Conservation (phyloP, 1,140 invertebrate genomes). For the Lordiphosa collinella region DNA sequence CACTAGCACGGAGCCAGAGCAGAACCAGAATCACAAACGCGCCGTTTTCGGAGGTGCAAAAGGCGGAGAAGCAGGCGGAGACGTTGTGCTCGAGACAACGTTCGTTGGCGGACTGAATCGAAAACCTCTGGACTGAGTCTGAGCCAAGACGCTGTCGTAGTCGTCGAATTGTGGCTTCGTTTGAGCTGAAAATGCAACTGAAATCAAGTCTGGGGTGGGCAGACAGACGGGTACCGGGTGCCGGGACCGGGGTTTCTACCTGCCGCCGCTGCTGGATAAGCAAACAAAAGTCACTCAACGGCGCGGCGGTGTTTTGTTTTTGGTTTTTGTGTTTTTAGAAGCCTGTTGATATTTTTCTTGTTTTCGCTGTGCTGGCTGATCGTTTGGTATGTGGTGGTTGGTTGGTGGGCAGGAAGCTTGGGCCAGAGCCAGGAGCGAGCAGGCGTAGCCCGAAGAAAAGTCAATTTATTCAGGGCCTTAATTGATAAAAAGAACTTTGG, state of each 20-base stretch:
- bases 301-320: neutral
- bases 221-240: neutral
- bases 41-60: constrained; percentile 5
- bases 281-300: constrained; percentile 7
- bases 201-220: constrained; percentile 16
- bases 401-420: constrained; percentile 8
- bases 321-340: constrained; percentile 14
- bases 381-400: constrained; percentile 21
- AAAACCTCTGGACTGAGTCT: constrained; percentile 26
- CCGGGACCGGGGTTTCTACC: neutral
- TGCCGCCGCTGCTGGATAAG: neutral
- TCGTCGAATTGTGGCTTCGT: constrained; percentile 13
- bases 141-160: constrained; percentile 38
- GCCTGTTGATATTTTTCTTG: constrained; percentile 57
- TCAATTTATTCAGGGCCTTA: too few relatives aligned
- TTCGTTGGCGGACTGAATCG: constrained; percentile 55
- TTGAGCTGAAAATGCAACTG: constrained; percentile 30
- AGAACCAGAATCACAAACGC: constrained; percentile 15
- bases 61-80: constrained; percentile 23
- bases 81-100: constrained; percentile 56
- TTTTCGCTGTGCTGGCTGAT: constrained; percentile 18
- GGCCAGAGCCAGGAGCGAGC: constrained; percentile 3
- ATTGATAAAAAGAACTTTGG: too few relatives aligned
- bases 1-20: constrained; percentile 4
- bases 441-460: constrained; percentile 8